Conservation (phyloP, 2,797 vertebrate genomes). For the Silurus aristotelis region DNA sequence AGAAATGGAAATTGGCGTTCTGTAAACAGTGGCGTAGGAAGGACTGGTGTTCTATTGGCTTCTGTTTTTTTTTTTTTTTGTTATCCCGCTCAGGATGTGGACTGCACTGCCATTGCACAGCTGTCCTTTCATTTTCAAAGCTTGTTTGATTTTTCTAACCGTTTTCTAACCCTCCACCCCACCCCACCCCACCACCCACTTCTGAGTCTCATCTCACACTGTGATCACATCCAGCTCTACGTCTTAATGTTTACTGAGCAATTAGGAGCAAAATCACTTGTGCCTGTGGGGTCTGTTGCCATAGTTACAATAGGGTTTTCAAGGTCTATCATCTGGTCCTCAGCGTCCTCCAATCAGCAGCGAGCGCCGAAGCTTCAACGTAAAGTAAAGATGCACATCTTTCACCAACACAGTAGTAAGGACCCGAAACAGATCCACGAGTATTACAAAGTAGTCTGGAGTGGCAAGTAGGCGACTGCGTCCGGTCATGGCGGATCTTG, state of each 20-base stretch:
- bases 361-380: conserved; percentile 87
- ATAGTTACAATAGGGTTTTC: conserved; percentile 91
- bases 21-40: conserved; percentile 43
- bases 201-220: conserved; percentile 37
- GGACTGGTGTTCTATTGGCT: conserved; percentile 37
- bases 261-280: conserved; percentile 83
- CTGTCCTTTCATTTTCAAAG: conserved; percentile 56
- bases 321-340: conserved; percentile 93
- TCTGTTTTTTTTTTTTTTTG: conserved; percentile 33
- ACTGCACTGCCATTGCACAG: conserved; percentile 47
- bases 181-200: background rate
- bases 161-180: conserved; percentile 13
- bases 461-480: conserved; percentile 76
- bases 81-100: conserved; percentile 49
- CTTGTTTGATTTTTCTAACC: conserved; percentile 54
- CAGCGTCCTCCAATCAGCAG: conserved; percentile 88
- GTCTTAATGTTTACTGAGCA: conserved; percentile 73
- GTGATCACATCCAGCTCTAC: conserved; percentile 55
- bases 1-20: conserved; percentile 35
- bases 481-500: conserved; percentile 87
- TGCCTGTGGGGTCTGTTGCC: conserved; percentile 92
- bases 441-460: conserved; percentile 79
- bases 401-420: conserved; percentile 85
- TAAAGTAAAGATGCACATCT: conserved; percentile 93
- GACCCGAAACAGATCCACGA: conserved; percentile 83